Evolutionary conservation across 2,888 invertebrate genomes (phyloP).

Genomic region (Ctenicera cuprea): DNA sequence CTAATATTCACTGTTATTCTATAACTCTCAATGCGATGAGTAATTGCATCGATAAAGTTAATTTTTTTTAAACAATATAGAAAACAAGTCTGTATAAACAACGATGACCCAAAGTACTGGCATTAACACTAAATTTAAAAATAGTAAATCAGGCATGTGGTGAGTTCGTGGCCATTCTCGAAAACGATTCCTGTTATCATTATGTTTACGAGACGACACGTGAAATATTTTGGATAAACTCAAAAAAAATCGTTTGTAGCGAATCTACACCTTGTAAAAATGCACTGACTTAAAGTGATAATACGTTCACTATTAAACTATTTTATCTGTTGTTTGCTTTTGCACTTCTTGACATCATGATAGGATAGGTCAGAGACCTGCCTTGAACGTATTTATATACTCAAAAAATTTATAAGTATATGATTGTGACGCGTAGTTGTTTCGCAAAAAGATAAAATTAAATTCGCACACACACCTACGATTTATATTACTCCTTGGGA

Average conservation of each 20-base stretch:
- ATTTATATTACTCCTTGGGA: too few species aligned
- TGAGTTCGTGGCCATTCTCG: constrained; percentile 32
- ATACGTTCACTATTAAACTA: too few species aligned
- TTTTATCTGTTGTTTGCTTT: constrained; percentile 25
- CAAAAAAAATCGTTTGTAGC: too few species aligned
- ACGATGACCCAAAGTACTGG: constrained; percentile 45
- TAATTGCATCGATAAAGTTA: neutral
- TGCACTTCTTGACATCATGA: constrained; percentile 42
- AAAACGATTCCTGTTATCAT: neutral
- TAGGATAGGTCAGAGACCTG: constrained; percentile 47
- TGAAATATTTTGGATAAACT: too few species aligned
- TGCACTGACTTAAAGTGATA: too few species aligned
- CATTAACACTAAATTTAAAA: constrained; percentile 40
- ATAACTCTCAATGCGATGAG: too few species aligned
- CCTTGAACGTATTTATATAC: constrained; percentile 23
- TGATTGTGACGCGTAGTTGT: constrained; percentile 14
- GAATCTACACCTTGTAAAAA: too few species aligned
- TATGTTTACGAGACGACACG: neutral
- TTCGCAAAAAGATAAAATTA: constrained; percentile 22
- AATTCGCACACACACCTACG: constrained; percentile 2
- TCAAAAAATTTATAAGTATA: constrained; percentile 21
- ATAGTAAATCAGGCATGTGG: constrained; percentile 35
- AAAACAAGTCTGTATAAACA: constrained; percentile 43
- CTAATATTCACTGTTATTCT: too few species aligned
- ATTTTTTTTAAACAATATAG: constrained; percentile 18